Conservation (phyloP, 2,797 vertebrate species). For the Enteromius viviparus region DNA sequence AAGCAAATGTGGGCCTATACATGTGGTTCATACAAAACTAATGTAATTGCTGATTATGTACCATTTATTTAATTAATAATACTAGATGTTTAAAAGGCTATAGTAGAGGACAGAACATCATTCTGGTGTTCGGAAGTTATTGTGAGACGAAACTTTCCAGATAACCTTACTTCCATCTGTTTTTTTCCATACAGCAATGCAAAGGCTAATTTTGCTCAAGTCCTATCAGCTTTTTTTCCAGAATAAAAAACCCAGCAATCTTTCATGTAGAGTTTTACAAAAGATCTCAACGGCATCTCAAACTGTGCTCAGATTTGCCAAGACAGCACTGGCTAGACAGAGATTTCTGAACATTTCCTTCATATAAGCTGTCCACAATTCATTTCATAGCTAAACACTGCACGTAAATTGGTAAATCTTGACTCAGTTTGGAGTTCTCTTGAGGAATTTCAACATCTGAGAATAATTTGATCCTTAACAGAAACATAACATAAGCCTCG, state of each 20-base stretch:
- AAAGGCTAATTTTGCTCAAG: neutral
- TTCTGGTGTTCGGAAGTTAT: neutral
- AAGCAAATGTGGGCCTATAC: neutral
- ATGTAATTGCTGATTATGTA: neutral
- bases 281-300: neutral
- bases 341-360: neutral
- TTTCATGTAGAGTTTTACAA: neutral
- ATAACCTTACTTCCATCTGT: neutral
- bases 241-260: neutral
- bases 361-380: neutral
- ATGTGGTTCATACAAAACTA: neutral
- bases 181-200: neutral
- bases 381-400: neutral
- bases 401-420: neutral
- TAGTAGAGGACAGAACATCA: neutral
- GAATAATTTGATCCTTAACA: neutral
- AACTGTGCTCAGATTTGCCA: neutral
- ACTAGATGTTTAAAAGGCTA: constrained; percentile 6
- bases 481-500: neutral
- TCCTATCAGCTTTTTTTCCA: neutral
- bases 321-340: neutral
- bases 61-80: neutral
- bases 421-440: neutral
- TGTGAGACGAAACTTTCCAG: neutral
- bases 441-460: neutral